Evolutionary conservation across 1,140 invertebrate species (phyloP), one percentile per base, ranked within the genome.

Genomic region (Stenopsyche tienmushanensis): DNA sequence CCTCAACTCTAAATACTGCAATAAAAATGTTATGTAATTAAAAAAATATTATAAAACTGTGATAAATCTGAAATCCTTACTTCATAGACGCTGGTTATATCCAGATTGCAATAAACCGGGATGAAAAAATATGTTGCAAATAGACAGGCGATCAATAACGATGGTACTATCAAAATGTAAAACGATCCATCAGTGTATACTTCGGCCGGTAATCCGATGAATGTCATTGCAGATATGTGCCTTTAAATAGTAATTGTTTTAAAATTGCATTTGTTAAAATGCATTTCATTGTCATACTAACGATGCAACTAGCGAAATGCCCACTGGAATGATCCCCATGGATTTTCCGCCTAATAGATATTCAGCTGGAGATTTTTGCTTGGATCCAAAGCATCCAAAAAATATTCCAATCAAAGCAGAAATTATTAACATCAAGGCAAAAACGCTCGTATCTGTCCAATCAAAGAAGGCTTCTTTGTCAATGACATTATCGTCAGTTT

Each of bases 41-140:
- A n/a, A n/a, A n/a, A n/a, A n/a, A n/a, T n/a, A n/a, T n/a, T 39
- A 39, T n/a, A 7, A 8, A 8, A 39, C n/a, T 39, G n/a, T 8
- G n/a, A 39, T 39, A 39, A 8, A 7, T n/a, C 7, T 8, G 7
- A 8, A 8, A 39, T 39, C 71, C 42, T 73, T 84, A 92, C 90
- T 85, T 94, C 88, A 77, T 93, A 95, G 8, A 87, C 89, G 52
- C 90, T 93, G 18, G 90, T 92, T 34, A 91, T 86, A 74, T 90
- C 85, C 1, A 94, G 81, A 45, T 85, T 83, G 72, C 89, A 93
- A 76, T 94, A 94, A n/a, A n/a, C 5, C 29, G 29, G 93, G 8
- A 95, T 82, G 62, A 76, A 83, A 18, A 82, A 49, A 21, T 80
- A 80, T n/a, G 85, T 83, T 71, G 93, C 84, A 0, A 85, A 82